Base-by-base conservation (phyloP, 2,113 vertebrate species). In the Zonotrichia leucophrys region DNA sequence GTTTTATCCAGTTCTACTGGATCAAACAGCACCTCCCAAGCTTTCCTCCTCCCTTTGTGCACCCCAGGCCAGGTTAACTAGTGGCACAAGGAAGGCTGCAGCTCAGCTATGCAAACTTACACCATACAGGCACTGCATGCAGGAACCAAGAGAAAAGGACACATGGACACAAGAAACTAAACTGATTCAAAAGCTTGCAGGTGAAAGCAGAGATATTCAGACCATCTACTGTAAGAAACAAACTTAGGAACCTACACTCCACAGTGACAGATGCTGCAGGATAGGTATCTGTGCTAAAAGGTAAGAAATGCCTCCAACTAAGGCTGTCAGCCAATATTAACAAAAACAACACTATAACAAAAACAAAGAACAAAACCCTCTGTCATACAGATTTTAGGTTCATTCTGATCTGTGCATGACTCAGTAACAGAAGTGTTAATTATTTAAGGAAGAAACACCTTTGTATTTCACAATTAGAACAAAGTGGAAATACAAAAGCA, bases 121-220 rank as follows among this genome's bases (percentile, higher is more conserved):
- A 17, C 1, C 37, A 70, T 16, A 60, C 1, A 44, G 27, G n/a
- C 58, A 75, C 15, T 66, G n/a, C 19, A n/a, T 0, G 1, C 12
- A 83, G 23, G 18, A 59, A 27, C 5, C 33, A 50, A 67, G 56
- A 76, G 15, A 60, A 69, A 72, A 77, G 10, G 37, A 53, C 5
- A 37, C 63, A 53, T 0, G 17, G 19, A 37, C 50, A 37, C 21
- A 85, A 92, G 47, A 75, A 94, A 78, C 28, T n/a, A 27, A 37
- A 84, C 15, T 14, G 16, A 64, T 63, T 68, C 13, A 59, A 82
- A 86, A 83, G 19, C 5, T 37, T 63, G 9, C 50, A 66, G 12
- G 14, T 9, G 35, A 72, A 88, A 76, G 28, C 15, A 74, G 49
- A 15, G 4, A 33, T 28, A 87, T 5, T 37, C 22, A 37, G 20